Conservation (phyloP, 2,797 vertebrate species). For the Alauda arvensis region DNA sequence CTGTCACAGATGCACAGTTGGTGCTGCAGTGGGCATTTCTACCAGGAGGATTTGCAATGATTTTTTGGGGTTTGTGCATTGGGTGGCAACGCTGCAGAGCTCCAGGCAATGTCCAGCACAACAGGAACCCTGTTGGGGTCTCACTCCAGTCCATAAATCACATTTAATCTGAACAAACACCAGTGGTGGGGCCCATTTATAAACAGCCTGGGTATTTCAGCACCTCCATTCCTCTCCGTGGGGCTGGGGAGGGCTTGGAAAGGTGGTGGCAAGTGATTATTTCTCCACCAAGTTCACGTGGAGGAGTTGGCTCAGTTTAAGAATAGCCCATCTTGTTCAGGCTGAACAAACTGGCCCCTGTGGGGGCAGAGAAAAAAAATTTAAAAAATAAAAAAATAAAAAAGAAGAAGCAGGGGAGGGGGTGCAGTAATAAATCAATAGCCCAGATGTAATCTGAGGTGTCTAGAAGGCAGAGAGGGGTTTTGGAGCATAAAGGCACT, state of each 20-base stretch:
- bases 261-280: constrained; percentile 71
- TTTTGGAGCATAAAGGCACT: constrained; percentile 89
- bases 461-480: constrained; percentile 90
- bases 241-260: constrained; percentile 59
- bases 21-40: constrained; percentile 60
- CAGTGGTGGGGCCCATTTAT: constrained; percentile 60
- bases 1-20: constrained; percentile 66
- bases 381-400: too few relatives aligned
- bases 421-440: constrained; percentile 89
- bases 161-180: constrained; percentile 64
- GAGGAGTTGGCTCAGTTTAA: constrained; percentile 77
- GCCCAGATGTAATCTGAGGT: constrained; percentile 94
- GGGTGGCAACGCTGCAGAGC: constrained; percentile 48
- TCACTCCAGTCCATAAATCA: constrained; percentile 66
- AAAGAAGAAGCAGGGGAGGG: background rate
- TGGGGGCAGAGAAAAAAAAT: constrained; percentile 8
- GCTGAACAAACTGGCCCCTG: constrained; percentile 85
- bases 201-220: constrained; percentile 73
- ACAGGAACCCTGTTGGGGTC: constrained; percentile 64
- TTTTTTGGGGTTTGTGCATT: constrained; percentile 60
- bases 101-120: constrained; percentile 52
- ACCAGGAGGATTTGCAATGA: constrained; percentile 65
- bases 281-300: constrained; percentile 74
- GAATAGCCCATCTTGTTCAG: constrained; percentile 76
- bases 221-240: constrained; percentile 53